phyloP scores from a whole-genome alignment of 2,797 vertebrate species.

The Petrocephalus sullivani region DNA sequence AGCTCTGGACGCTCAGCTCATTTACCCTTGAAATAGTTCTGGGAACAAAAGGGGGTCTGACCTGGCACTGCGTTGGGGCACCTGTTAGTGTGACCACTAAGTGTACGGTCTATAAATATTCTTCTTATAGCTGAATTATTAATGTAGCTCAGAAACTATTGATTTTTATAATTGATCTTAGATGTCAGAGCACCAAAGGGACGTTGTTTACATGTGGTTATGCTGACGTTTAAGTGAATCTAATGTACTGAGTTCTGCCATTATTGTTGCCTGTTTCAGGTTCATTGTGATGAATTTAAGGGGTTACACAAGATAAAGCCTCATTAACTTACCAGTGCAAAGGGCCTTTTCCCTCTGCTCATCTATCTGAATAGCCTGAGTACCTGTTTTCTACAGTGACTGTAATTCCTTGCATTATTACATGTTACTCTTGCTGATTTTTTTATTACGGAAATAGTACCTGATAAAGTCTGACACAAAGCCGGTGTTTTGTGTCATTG shows the following conservation, averaged over 20 bases:
- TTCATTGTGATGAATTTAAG: not conserved
- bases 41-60: not conserved
- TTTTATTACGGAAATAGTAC: too few species aligned
- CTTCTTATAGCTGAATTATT: slow-evolving; percentile 15
- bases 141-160: not conserved
- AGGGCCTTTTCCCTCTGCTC: not conserved
- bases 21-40: not conserved
- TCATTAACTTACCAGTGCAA: not conserved
- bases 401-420: too few species aligned
- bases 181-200: not conserved
- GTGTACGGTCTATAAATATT: not conserved
- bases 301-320: not conserved
- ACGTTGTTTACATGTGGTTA: not conserved
- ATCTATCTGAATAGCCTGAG: not conserved
- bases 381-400: too few species aligned
- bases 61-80: not conserved
- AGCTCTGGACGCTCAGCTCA: not conserved
- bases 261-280: not conserved
- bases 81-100: not conserved
- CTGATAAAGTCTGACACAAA: not conserved
- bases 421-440: too few species aligned
- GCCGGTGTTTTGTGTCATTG: not conserved
- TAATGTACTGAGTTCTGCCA: not conserved
- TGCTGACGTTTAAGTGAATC: not conserved
- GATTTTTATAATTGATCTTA: slow-evolving; percentile 2